A percentile compares a stretch with the other conserved stretches of the same genome.
phyloP scores from a whole-genome alignment of 2,113 vertebrate species.

The Progne subis region DNA sequence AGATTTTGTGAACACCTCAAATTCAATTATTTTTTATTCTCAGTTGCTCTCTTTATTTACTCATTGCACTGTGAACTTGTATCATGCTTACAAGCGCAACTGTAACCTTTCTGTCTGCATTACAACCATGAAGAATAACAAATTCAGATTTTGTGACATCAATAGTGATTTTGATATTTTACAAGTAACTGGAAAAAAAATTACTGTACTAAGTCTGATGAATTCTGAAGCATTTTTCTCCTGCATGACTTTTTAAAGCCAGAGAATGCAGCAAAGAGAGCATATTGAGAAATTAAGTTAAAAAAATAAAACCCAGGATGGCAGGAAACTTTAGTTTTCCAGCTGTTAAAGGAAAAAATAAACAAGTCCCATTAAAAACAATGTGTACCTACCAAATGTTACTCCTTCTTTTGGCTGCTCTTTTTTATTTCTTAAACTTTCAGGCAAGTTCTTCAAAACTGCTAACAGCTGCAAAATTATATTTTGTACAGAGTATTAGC shows the following conservation, averaged over 20 bases:
- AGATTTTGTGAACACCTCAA: not conserved
- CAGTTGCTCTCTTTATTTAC: not conserved
- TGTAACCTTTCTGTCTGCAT: not conserved
- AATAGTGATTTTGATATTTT: not conserved
- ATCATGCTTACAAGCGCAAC: not conserved
- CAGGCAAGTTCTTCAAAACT: slow-evolving; percentile 84
- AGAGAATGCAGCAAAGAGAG: not conserved
- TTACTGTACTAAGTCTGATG: not conserved
- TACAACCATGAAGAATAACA: not conserved
- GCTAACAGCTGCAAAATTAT: slow-evolving; percentile 83
- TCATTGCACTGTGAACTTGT: not conserved
- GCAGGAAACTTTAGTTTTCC: not conserved
- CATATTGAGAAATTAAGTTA: not conserved
- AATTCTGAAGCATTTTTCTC: not conserved
- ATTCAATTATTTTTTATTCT: not conserved
- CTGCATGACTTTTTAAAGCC: not conserved
- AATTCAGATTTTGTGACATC: not conserved
- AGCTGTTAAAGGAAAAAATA: not conserved
- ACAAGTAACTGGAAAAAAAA: not conserved
- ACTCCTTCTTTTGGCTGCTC: slow-evolving; percentile 83
- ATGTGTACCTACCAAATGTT: slow-evolving; percentile 82
- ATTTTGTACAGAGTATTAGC: not conserved
- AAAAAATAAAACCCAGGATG: not conserved
- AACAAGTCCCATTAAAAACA: not conserved
- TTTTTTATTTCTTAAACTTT: slow-evolving; percentile 77